Evolutionary conservation across 2,113 vertebrate species (phyloP).

Genomic region (Gadus chalcogrammus): DNA sequence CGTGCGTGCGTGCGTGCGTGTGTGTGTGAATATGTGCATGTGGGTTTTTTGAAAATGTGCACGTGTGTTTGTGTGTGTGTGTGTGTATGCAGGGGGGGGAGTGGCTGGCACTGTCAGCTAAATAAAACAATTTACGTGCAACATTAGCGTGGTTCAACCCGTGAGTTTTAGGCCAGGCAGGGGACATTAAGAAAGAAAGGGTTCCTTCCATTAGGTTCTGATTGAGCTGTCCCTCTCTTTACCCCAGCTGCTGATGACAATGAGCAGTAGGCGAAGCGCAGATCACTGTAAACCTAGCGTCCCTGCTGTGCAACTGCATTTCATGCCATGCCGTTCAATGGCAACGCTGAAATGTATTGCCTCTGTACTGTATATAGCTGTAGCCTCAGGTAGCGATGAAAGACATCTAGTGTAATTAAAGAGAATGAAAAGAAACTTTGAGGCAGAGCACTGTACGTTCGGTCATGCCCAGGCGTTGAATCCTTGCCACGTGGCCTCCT

Average conservation of each 20-base stretch:
- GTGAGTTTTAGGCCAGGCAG: conserved; percentile 35
- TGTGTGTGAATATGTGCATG: too few relatives aligned
- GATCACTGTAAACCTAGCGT: conserved; percentile 51
- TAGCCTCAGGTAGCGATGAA: conserved; percentile 40
- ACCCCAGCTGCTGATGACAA: conserved; percentile 38
- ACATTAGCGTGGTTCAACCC: conserved; percentile 33
- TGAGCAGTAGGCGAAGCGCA: conserved; percentile 56
- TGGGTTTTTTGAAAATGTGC: too few relatives aligned
- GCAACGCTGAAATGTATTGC: background rate
- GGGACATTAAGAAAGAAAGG: conserved; percentile 54
- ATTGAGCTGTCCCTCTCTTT: conserved; percentile 19
- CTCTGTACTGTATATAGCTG: background rate
- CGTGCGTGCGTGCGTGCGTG: too few relatives aligned
- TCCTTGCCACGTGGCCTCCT: conserved; percentile 5
- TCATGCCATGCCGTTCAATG: conserved; percentile 39
- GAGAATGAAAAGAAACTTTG: background rate
- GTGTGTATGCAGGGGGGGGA: background rate
- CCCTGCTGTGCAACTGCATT: conserved; percentile 52
- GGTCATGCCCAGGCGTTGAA: conserved; percentile 25
- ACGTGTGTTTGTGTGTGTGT: too few relatives aligned
- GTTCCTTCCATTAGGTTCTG: conserved; percentile 37
- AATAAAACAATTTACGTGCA: conserved; percentile 46
- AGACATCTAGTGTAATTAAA: conserved; percentile 19
- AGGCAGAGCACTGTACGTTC: conserved; percentile 13
- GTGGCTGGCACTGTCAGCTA: conserved; percentile 38